A percentile compares a stretch with the other conserved stretches of the same genome.
Conservation (phyloP, 2,797 vertebrate species). For the Sparus aurata region DNA sequence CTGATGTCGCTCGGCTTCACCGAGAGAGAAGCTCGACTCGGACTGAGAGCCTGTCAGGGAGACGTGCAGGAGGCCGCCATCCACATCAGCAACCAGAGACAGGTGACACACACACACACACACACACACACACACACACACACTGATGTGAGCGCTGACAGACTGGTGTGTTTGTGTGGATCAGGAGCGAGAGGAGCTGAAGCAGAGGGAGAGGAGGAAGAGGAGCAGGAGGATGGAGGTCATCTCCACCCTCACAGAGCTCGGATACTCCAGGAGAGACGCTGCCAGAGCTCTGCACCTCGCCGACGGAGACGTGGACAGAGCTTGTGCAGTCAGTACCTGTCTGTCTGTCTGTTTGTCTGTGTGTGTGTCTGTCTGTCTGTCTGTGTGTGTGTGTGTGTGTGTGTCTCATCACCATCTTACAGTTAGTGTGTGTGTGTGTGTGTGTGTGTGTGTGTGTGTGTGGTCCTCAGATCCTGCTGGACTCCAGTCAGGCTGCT, state of each 20-base stretch:
- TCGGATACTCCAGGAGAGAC: slow-evolving; percentile 89
- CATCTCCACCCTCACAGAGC: slow-evolving; percentile 83
- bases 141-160: neutral
- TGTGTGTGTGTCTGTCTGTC: neutral
- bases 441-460: neutral
- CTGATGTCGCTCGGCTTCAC: slow-evolving; percentile 90
- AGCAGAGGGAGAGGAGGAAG: slow-evolving; percentile 88
- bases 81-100: slow-evolving; percentile 89
- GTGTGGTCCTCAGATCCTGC: slow-evolving; percentile 74
- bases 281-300: slow-evolving; percentile 88
- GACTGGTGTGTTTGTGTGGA: neutral
- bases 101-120: slow-evolving; percentile 79
- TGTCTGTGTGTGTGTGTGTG: neutral
- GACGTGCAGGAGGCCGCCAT: slow-evolving; percentile 88
- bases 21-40: slow-evolving; percentile 92
- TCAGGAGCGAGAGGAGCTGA: slow-evolving; percentile 90
- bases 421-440: no score
- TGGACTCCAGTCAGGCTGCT: slow-evolving; percentile 53
- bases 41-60: slow-evolving; percentile 92
- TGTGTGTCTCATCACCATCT: no score
- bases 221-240: slow-evolving; percentile 83
- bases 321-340: slow-evolving; percentile 85
- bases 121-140: slow-evolving; percentile 1
- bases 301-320: slow-evolving; percentile 87
- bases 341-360: neutral